Percentiles rank a stretch among this genome's conserved stretches.
phyloP scores from a whole-genome alignment of 1,140 invertebrate species.

The Mamestra configurata region DNA sequence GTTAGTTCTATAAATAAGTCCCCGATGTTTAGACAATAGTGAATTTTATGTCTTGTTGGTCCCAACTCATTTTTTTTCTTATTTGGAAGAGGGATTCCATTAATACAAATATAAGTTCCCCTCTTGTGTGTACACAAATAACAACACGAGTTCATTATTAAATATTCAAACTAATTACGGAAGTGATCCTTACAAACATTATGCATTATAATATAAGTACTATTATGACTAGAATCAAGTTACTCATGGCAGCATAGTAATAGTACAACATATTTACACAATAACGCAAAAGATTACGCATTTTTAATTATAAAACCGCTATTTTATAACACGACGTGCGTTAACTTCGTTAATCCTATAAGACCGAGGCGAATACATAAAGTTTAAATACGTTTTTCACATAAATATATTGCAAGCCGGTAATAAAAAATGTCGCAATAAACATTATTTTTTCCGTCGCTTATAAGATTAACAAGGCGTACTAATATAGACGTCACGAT shows the following conservation, averaged over 20 bases:
- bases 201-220: slow-evolving; percentile 54
- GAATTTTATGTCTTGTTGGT: slow-evolving; percentile 44
- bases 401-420: slow-evolving; percentile 64
- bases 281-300: slow-evolving; percentile 24
- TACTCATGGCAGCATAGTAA: slow-evolving; percentile 64
- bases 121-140: slow-evolving; percentile 9
- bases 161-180: slow-evolving; percentile 57
- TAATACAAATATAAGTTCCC: slow-evolving; percentile 19
- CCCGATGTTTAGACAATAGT: slow-evolving; percentile 47
- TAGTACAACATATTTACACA: slow-evolving; percentile 42
- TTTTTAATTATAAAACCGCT: slow-evolving; percentile 41
- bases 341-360: slow-evolving; percentile 69
- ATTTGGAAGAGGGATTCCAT: slow-evolving; percentile 23
- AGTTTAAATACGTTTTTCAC: slow-evolving; percentile 57
- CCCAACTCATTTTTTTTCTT: slow-evolving; percentile 39
- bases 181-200: slow-evolving; percentile 52
- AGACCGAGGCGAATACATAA: slow-evolving; percentile 59
- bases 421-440: slow-evolving; percentile 61
- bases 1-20: slow-evolving; percentile 43
- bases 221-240: slow-evolving; percentile 72
- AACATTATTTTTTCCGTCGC: slow-evolving; percentile 57
- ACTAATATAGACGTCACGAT: slow-evolving; percentile 60
- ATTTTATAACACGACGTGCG: slow-evolving; percentile 40
- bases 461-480: slow-evolving; percentile 74
- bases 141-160: background rate